Conservation (phyloP, 2,797 vertebrate genomes). For the Enteromius paludinosus region DNA sequence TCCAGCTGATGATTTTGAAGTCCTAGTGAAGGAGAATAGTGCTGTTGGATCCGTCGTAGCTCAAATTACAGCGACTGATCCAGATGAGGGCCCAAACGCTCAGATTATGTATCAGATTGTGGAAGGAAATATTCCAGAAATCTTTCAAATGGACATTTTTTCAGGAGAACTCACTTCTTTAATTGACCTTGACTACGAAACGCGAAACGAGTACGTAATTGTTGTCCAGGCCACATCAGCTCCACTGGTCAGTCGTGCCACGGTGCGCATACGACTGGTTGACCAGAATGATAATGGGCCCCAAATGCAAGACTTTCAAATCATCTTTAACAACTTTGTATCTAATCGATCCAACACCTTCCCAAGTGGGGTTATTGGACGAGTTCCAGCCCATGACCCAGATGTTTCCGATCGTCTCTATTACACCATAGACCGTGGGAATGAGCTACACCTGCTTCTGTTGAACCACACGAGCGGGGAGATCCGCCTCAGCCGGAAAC, state of each 20-base stretch:
- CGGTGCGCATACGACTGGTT: conserved; percentile 88
- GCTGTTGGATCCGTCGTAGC: conserved; percentile 94
- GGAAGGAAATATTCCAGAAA: conserved; percentile 97
- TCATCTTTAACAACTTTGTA: conserved; percentile 98
- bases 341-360: conserved; percentile 97
- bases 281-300: conserved; percentile 98
- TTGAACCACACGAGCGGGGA: conserved; percentile 96
- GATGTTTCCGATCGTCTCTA: conserved; percentile 93
- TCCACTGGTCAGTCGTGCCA: conserved; percentile 96
- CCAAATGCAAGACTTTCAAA: conserved; percentile 94
- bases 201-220: conserved; percentile 90
- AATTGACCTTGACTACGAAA: conserved; percentile 96
- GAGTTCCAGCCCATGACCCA: conserved; percentile 93
- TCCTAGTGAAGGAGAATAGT: conserved; percentile 95
- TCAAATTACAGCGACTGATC: conserved; percentile 92
- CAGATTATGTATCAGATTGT: conserved; percentile 99
- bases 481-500: conserved; percentile 92
- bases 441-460: conserved; percentile 93
- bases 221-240: conserved; percentile 98
- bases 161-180: conserved; percentile 98
- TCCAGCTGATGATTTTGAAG: conserved; percentile 94
- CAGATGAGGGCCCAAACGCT: conserved; percentile 93
- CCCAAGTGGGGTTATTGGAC: conserved; percentile 92
- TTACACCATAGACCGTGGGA: conserved; percentile 95
- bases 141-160: conserved; percentile 99